A percentile compares a stretch with the other conserved stretches of the same genome.
Conservation (phyloP, 2,888 invertebrate species). For the Allophyes oxyacanthae region DNA sequence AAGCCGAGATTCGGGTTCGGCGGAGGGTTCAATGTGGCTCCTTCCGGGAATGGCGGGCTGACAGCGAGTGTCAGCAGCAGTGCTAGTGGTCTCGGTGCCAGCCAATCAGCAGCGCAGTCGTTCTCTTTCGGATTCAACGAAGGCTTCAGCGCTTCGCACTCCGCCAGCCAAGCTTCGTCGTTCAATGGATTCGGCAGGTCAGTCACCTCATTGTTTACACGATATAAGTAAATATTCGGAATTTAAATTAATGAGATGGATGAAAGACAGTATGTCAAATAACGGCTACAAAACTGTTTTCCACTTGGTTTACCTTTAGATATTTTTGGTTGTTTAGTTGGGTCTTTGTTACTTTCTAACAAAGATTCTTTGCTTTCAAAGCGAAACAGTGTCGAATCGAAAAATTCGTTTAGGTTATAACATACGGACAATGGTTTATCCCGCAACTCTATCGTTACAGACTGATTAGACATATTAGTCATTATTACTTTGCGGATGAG, state of each 20-base stretch:
- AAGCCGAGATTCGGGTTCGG: constrained; percentile 80
- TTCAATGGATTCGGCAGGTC: constrained; percentile 85
- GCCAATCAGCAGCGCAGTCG: constrained; percentile 84
- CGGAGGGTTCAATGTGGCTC: constrained; percentile 80
- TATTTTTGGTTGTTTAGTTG: too few relatives aligned
- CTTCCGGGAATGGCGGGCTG: constrained; percentile 80
- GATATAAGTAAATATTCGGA: constrained; percentile 7
- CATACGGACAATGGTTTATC: too few relatives aligned
- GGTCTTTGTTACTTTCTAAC: too few relatives aligned
- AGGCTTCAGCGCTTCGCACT: constrained; percentile 86
- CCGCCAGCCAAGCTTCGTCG: constrained; percentile 84
- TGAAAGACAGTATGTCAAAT: too few relatives aligned
- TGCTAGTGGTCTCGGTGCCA: constrained; percentile 77
- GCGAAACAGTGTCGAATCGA: too few relatives aligned
- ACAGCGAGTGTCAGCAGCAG: constrained; percentile 84
- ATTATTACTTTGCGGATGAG: too few relatives aligned
- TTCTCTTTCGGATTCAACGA: constrained; percentile 86
- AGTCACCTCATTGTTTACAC: constrained; percentile 61
- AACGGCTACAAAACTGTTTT: background rate
- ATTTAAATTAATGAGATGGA: background rate
- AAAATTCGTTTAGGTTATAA: too few relatives aligned
- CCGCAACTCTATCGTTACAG: too few relatives aligned
- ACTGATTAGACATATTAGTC: background rate
- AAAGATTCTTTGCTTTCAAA: too few relatives aligned
- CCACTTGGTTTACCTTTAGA: too few relatives aligned